Base-by-base conservation (phyloP, 2,797 vertebrate genomes). In the Diceros bicornis region DNA sequence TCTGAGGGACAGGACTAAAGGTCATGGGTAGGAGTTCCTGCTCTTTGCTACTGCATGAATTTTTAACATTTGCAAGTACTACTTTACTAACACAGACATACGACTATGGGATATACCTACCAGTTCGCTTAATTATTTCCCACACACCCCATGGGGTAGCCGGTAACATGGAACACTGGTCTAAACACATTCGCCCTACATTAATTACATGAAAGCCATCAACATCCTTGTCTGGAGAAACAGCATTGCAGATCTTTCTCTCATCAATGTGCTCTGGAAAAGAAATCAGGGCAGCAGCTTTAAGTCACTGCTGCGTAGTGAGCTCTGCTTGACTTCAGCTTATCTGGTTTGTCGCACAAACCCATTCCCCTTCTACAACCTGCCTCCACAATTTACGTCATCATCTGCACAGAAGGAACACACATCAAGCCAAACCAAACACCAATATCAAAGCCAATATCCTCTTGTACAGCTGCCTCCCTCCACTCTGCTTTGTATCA, bases 61-160 rank as follows among this genome's bases (percentile, higher is more conserved):
- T 62, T 62, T 88, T 5, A 7, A 5, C 14, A 89, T 6, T 11
- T 34, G 27, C 11, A 0, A 0, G 2, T 52, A 2, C 10, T 59
- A n/a, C 27, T 75, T 86, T 84, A 66, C 57, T 16, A 34, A 93
- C 66, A 59, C 41, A 91, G 68, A 89, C 69, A 84, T 34, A 41
- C 17, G 47, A 41, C 3, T 57, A n/a, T 61, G 57, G 41, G 62
- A 62, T 32, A 41, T 11, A 81, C 98, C 98, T 94, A 99, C 99
- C 99, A 81, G 99, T 99, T n/a, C 99, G 99, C 97, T 99, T 99
- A 91, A 99, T 99, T 85, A 99, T 99, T 98, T 99, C 99, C 99
- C 99, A 99, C 52, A 99, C 99, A 0, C 99, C 99, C 99, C 99
- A 99, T 0, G 99, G 99, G 0, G 99, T 99, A 47, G 99, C 99